phyloP scores from a whole-genome alignment of 2,888 invertebrate genomes.

The Amblyteles armatorius region DNA sequence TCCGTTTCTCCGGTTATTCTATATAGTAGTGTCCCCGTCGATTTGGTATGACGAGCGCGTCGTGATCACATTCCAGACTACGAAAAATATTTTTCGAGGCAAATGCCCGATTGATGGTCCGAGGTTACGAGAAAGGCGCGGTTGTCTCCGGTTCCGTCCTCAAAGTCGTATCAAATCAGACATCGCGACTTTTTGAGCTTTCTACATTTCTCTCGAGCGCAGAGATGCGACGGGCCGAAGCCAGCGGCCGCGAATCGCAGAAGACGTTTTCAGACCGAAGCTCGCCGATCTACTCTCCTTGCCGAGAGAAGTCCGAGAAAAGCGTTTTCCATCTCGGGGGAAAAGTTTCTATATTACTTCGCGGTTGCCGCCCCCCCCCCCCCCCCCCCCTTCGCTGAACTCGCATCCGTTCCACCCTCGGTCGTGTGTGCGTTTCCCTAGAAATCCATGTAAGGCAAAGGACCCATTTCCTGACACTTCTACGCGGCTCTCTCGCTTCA shows the following conservation, averaged over 20 bases:
- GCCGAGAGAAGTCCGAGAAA: conserved; percentile 47
- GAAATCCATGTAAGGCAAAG: background rate
- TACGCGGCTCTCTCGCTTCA: no score
- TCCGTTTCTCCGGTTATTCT: conserved; percentile 32
- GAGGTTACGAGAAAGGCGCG: background rate
- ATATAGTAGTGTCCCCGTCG: conserved; percentile 21
- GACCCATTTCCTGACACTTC: no score
- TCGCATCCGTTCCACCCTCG: background rate
- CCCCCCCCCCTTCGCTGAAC: background rate
- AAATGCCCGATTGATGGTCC: background rate
- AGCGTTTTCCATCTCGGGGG: conserved; percentile 53
- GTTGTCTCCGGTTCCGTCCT: conserved; percentile 18
- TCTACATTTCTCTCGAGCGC: conserved; percentile 11
- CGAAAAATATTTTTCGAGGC: background rate
- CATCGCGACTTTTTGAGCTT: conserved; percentile 27
- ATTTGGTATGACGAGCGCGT: background rate
- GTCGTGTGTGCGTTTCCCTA: conserved; percentile 12
- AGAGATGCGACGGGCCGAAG: conserved; percentile 6
- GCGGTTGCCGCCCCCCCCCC: conserved; percentile 19
- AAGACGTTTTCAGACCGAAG: conserved; percentile 38
- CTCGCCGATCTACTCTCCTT: conserved; percentile 15
- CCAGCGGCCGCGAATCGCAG: background rate
- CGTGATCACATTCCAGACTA: no score
- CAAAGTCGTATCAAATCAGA: conserved; percentile 32
- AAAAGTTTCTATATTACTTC: conserved; percentile 60